These are phyloP conservation scores for Gryon sp. DNA, from an alignment of 1,140 invertebrate species.

Conservation along the genomic window DNA sequence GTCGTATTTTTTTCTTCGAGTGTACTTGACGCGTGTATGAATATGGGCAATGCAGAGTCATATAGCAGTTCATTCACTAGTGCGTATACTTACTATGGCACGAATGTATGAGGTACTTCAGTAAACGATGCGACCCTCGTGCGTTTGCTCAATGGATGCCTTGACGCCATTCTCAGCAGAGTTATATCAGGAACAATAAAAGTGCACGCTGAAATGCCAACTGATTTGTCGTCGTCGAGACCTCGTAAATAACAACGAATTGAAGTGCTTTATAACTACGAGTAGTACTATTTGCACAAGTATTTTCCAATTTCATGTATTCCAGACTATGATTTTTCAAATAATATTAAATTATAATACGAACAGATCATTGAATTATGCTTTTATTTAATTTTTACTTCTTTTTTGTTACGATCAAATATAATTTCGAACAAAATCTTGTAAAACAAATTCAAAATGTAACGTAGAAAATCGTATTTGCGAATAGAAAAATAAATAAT, in stretches of 20 bases:
- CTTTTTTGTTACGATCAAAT: no score
- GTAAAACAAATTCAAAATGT: no score
- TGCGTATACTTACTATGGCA: conserved; percentile 54
- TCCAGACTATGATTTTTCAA: conserved; percentile 13
- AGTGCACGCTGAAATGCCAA: conserved; percentile 53
- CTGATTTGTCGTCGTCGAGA: conserved; percentile 52
- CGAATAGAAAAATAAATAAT: no score
- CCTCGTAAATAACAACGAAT: conserved; percentile 44
- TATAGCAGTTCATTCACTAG: conserved; percentile 54
- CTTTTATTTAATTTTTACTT: no score
- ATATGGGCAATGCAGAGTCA: conserved; percentile 53
- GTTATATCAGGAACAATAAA: conserved; percentile 56
- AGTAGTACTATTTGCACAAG: conserved; percentile 32
- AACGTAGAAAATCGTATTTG: no score
- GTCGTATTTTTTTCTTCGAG: conserved; percentile 48
- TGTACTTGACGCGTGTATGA: conserved; percentile 58
- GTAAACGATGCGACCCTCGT: conserved; percentile 58
- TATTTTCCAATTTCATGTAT: conserved; percentile 14
- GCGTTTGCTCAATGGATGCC: conserved; percentile 59
- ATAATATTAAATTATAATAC: no score
- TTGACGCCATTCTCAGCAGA: conserved; percentile 49
- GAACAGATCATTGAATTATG: no score
- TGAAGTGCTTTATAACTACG: conserved; percentile 34
- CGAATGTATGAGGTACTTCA: conserved; percentile 54
- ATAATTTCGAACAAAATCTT: no score